Evolutionary conservation across 2,113 vertebrate genomes (phyloP).

Genomic region (Phaethornis superciliosus): DNA sequence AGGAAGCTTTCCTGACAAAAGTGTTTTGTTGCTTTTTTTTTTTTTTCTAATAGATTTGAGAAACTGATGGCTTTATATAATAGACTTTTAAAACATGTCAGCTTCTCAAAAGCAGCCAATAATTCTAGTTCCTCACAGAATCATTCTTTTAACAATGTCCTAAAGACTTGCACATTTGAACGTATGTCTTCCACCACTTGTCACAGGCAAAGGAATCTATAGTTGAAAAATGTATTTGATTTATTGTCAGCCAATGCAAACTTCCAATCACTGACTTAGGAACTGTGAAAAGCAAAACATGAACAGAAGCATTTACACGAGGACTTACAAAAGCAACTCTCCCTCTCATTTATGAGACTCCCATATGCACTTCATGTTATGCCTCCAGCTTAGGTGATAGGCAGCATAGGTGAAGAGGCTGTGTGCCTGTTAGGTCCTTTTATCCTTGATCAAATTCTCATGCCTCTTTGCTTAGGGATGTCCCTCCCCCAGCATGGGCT

Average conservation of each 20-base stretch:
- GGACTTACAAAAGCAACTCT: background rate
- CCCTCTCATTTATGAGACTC: background rate
- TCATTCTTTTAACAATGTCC: background rate
- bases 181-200: background rate
- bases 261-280: background rate
- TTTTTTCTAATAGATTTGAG: background rate
- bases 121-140: background rate
- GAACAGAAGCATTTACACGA: background rate
- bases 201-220: background rate
- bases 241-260: background rate
- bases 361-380: background rate
- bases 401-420: background rate
- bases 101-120: background rate
- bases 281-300: background rate
- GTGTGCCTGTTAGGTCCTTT: background rate
- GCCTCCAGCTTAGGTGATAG: background rate
- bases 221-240: background rate
- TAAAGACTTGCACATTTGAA: background rate
- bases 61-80: background rate
- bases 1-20: background rate
- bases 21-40: no score
- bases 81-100: background rate
- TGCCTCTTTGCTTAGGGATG: background rate
- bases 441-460: fast-evolving
- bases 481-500: background rate